Conservation (phyloP, 2,113 vertebrate genomes). For the Fukomys damarensis region DNA sequence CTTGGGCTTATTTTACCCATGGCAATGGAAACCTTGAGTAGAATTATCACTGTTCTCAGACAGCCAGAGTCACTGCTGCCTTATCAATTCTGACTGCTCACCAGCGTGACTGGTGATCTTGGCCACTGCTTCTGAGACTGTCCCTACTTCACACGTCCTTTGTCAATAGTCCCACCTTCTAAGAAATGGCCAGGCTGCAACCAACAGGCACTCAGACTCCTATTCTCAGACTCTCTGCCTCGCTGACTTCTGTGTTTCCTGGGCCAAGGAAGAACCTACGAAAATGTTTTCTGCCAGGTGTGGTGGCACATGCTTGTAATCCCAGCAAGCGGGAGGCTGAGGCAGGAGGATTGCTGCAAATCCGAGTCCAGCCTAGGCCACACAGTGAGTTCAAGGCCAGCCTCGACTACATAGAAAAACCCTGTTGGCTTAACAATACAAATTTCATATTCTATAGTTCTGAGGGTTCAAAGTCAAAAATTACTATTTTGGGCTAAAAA, state of each 20-base stretch:
- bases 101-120: not conserved
- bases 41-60: not conserved
- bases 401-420: not conserved
- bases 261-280: not conserved
- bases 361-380: not conserved
- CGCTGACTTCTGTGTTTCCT: not conserved
- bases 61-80: not conserved
- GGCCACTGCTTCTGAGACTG: not conserved
- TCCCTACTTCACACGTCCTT: not conserved
- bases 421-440: not conserved
- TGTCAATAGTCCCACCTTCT: not conserved
- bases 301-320: not conserved
- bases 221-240: not conserved
- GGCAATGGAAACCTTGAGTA: not conserved
- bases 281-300: not conserved
- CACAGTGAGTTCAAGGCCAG: not conserved
- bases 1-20: not conserved
- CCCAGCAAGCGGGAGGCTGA: not conserved
- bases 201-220: not conserved
- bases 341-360: not conserved
- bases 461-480: not conserved
- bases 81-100: not conserved
- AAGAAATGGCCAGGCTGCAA: not conserved
- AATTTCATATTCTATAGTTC: not conserved
- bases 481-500: not conserved